Evolutionary conservation across 2,888 invertebrate genomes (phyloP).

Genomic region (Orchesella flavescens): DNA sequence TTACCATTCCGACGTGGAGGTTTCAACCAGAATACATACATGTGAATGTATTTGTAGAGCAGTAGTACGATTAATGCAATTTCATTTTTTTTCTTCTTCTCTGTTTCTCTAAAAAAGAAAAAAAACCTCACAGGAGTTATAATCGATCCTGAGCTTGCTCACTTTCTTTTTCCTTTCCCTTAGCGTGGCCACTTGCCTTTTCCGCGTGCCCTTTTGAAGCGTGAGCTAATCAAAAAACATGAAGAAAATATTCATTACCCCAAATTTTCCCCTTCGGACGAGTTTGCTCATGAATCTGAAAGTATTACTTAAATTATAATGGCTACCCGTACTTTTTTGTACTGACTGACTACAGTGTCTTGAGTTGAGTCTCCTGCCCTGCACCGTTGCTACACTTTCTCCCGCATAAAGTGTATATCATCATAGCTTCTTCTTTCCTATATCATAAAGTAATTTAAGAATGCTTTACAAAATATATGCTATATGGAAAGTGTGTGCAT

Average conservation of each 20-base stretch:
- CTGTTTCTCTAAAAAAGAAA: not conserved
- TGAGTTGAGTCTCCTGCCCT: not conserved
- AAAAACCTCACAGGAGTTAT: constrained; percentile 4
- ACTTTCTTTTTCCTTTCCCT: constrained; percentile 18
- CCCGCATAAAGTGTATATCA: not conserved
- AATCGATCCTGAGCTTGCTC: constrained; percentile 16
- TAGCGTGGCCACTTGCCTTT: not conserved
- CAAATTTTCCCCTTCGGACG: constrained; percentile 60
- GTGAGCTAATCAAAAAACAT: constrained; percentile 59
- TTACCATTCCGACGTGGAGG: too few species aligned
- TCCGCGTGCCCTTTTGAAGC: constrained; percentile 46
- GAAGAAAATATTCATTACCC: constrained; percentile 60
- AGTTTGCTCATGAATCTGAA: constrained; percentile 58
- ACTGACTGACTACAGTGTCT: not conserved
- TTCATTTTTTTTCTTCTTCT: not conserved
- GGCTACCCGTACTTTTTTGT: constrained; percentile 12
- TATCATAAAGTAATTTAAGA: constrained; percentile 19
- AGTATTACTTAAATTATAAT: constrained; percentile 57
- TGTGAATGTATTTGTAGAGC: not conserved
- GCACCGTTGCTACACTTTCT: not conserved
- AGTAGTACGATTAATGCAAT: constrained; percentile 8
- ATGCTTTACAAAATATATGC: not conserved
- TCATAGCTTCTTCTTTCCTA: not conserved
- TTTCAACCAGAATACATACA: not conserved
- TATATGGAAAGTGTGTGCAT: too few species aligned